Base-by-base conservation (phyloP, 2,113 vertebrate species). In the Poeciliopsis occidentalis region DNA sequence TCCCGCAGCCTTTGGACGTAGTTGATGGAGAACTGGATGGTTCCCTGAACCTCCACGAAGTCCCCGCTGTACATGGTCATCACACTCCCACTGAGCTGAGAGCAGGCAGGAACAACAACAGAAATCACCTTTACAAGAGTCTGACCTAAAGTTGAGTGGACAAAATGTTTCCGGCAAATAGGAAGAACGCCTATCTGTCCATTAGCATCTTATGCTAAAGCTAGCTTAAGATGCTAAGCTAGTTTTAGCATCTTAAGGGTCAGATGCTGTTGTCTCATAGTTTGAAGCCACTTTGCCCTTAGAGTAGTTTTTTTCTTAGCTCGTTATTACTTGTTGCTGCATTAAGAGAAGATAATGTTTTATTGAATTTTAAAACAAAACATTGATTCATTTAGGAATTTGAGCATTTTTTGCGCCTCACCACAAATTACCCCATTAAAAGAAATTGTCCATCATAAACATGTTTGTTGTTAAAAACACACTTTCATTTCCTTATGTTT, bases 1-100 rank as follows among this genome's bases (percentile, higher is more conserved):
- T 99, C 97, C 0, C 90, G 92, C 87, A 98, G 92, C 82, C 94
- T 94, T 60, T 97, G 95, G 60, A 97, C 88, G 2, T 99, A 99
- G 91, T 97, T 97, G 57, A 99, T 82, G 60, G 97, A 96, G 91
- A 98, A 98, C 83, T 98, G 96, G 65, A 99, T 95, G 73, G 73
- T 96, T 24, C 98, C 97, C 87, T 96, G 96, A 75, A 99, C 94
- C 32, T 99, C 96, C 31, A 98, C 92, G 19, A 96, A 97, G 83
- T 99, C 97, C 11, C 93, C 95, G 1, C 95, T 97, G 26, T 96
- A 96, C 88, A 99, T 90, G 67, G 97, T 99, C 95, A 96, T 96
- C 63, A 97, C 92, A 71, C 97, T 99, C 61, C 97, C 94, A 2
- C 96, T 98, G 32, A 97, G 94, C 98, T 99, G 79, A 54, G 60